Evolutionary conservation across 30 jellyfish, hydroid and myxozoan genomes (phyloP), one percentile per base, ranked within the genome.

Genomic region (Clytia hemisphaerica): DNA sequence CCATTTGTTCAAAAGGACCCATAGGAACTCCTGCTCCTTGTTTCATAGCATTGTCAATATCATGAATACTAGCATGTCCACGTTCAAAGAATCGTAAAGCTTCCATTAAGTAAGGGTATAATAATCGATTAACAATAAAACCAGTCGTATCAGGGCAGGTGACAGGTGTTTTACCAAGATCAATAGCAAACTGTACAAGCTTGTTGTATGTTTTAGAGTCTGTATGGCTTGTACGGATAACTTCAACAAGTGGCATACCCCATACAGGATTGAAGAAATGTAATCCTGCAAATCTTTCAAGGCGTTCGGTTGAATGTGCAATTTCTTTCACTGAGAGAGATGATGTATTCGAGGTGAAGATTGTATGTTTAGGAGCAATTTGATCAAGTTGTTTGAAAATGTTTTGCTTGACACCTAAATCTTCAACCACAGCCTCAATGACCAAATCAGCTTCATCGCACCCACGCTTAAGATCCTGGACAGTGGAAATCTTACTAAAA

Each of bases 21-120:
- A 67, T 79, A 28, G 81, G 90, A 70, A 68, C 64, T 6, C 95
- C 95, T 33, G 95, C 95, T 32, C 95, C 95, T 35, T 77, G 73
- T 45, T 80, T 78, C 95, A 85, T 85, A 14, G 95, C 95, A 29
- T 59, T 77, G 58, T 85, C 95, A 27, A 85, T 78, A 59, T 85
- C 95, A 33, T 45, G 46, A 18, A 85, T 72, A 1, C 93, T 26
- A 22, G 93, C 93, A 37, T 77, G 88, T 10, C 95, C 95, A 45
- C 93, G 72, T 50, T 85, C 95, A 15, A 77, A 55, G 36, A 85
- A 72, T 35, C 95, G 59, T 35, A 85, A 61, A 26, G 91, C 93
- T 51, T 85, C 95, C 67, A 85, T 63, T 45, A 85, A 71, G 71
- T 85, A 85, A 26, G 95, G 95, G 19, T 77, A 58, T 35, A 85